A percentile compares a stretch with the other conserved stretches of the same genome.
phyloP scores from a whole-genome alignment of 2,113 vertebrate genomes.

The Tenrec ecaudatus region DNA sequence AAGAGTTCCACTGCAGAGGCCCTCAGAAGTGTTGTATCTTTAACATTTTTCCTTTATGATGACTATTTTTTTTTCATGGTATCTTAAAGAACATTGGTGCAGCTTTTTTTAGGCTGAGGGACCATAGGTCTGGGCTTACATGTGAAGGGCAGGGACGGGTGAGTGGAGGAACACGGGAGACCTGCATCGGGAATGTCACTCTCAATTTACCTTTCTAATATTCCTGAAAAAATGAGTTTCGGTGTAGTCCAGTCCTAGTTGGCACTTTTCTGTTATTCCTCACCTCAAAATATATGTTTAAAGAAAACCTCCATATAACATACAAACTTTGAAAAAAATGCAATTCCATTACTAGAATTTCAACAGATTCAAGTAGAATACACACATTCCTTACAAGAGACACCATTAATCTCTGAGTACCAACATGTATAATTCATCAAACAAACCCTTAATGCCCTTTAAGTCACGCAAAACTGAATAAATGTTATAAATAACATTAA shows the following conservation, averaged over 20 bases:
- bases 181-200: neutral
- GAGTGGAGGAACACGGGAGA: neutral
- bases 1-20: slow-evolving; percentile 32
- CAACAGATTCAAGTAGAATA: slow-evolving; percentile 74
- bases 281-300: slow-evolving; percentile 75
- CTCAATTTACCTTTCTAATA: neutral
- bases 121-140: neutral
- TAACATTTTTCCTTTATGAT: no score
- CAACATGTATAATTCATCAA: slow-evolving; percentile 77
- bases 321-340: slow-evolving; percentile 63
- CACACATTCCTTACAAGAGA: slow-evolving; percentile 74
- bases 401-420: slow-evolving; percentile 73
- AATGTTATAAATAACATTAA: slow-evolving; percentile 76
- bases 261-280: slow-evolving; percentile 63
- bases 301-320: slow-evolving; percentile 74
- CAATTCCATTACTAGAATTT: slow-evolving; percentile 66
- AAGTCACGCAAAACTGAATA: slow-evolving; percentile 73
- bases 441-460: slow-evolving; percentile 60
- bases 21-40: neutral
- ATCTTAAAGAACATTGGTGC: neutral
- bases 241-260: neutral
- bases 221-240: slow-evolving; percentile 22
- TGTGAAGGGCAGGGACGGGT: neutral
- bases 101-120: neutral
- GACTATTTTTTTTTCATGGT: neutral